Percentiles rank a stretch among this genome's conserved stretches.
These are phyloP conservation scores for Brachionus rotundiformis DNA, from an alignment of 1,140 invertebrate genomes.

Conservation along the genomic window DNA sequence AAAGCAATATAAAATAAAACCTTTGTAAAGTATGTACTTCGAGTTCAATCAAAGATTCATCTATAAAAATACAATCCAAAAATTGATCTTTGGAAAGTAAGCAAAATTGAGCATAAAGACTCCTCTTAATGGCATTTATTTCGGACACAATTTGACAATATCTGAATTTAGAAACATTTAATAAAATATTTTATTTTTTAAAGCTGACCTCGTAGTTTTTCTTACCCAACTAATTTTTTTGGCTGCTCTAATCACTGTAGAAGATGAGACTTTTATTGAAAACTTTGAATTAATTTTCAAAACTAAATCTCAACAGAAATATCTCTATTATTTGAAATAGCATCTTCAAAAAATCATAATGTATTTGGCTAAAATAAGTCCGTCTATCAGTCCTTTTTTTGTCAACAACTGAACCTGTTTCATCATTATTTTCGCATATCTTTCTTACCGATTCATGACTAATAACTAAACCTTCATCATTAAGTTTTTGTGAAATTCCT, in stretches of 20 bases:
- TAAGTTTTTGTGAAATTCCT: no score
- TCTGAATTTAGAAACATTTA: background rate
- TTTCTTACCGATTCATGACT: no score
- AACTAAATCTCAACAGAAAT: slow-evolving; percentile 14
- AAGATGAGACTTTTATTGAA: background rate
- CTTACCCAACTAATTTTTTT: background rate
- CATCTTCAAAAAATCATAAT: slow-evolving; percentile 26
- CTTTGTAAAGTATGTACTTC: slow-evolving; percentile 27
- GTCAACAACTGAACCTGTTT: background rate
- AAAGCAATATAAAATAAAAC: background rate
- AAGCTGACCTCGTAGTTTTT: background rate
- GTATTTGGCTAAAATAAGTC: slow-evolving; percentile 3
- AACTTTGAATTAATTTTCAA: slow-evolving; percentile 15
- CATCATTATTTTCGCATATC: slow-evolving; percentile 2
- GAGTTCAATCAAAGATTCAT: slow-evolving; percentile 20
- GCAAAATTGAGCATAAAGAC: slow-evolving; percentile 17
- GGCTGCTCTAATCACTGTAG: background rate
- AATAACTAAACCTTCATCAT: no score
- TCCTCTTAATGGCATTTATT: slow-evolving; percentile 10
- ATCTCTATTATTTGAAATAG: slow-evolving; percentile 26
- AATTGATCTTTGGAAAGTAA: slow-evolving; percentile 14
- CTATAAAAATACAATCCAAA: slow-evolving; percentile 25
- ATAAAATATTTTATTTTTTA: slow-evolving; percentile 5
- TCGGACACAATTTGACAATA: slow-evolving; percentile 24
- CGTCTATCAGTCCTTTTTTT: background rate